These are phyloP conservation scores for Scaptomyza cyrtandrae DNA, from an alignment of 2,888 invertebrate genomes.

Conservation along the genomic window DNA sequence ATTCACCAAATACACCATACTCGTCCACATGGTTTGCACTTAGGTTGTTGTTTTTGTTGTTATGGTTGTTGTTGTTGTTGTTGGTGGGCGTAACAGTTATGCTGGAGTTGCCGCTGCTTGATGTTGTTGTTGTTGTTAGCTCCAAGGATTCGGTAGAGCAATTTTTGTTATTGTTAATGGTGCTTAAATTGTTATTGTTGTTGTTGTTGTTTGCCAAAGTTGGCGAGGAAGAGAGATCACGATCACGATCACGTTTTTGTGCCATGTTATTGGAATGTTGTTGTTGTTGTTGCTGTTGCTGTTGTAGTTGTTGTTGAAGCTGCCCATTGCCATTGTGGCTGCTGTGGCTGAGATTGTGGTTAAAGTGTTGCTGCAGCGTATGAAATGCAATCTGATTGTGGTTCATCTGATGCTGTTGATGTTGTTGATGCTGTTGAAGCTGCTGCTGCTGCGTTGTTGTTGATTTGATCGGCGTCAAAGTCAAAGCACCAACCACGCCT, in stretches of 20 bases:
- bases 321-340: conserved; percentile 59
- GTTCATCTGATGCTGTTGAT: conserved; percentile 59
- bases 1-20: conserved; percentile 83
- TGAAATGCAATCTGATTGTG: conserved; percentile 76
- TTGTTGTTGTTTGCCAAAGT: conserved; percentile 37
- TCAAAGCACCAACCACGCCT: conserved; percentile 68
- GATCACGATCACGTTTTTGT: conserved; percentile 79
- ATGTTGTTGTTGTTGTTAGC: conserved; percentile 31
- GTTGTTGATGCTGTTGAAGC: conserved; percentile 37
- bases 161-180: conserved; percentile 20
- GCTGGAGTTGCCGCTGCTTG: conserved; percentile 55
- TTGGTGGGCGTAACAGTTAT: conserved; percentile 34
- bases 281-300: conserved; percentile 60
- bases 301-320: conserved; percentile 38
- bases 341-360: conserved; percentile 61
- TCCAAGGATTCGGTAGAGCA: conserved; percentile 46
- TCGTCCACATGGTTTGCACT: conserved; percentile 74
- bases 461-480: conserved; percentile 71
- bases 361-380: conserved; percentile 71
- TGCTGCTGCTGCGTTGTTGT: conserved; percentile 13
- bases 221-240: conserved; percentile 73
- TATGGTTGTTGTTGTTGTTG: conserved; percentile 11
- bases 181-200: conserved; percentile 25
- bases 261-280: conserved; percentile 80
- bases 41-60: conserved; percentile 14